Conservation (phyloP, 2,113 vertebrate genomes). For the Chaetodon auriga region DNA sequence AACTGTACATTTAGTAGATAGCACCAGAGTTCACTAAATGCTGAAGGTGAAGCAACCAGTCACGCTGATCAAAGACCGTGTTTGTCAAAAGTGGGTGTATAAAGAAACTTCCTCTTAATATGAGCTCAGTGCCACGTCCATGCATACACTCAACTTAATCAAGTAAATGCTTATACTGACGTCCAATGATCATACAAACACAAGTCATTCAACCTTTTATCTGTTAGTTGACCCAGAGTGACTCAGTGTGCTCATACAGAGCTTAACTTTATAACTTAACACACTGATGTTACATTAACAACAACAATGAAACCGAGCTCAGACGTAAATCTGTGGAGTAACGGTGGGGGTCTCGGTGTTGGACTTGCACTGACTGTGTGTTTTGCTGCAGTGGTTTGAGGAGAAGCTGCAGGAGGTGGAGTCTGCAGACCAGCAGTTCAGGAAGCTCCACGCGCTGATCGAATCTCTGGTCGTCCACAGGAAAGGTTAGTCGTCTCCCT, state of each 20-base stretch:
- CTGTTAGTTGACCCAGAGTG: background rate
- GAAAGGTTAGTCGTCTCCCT: slow-evolving; percentile 85
- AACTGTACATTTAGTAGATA: background rate
- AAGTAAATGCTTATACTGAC: background rate
- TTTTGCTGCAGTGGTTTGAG: slow-evolving; percentile 93
- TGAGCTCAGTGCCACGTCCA: background rate
- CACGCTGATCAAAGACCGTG: background rate
- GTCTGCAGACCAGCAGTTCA: slow-evolving; percentile 92
- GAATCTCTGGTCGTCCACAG: slow-evolving; percentile 93
- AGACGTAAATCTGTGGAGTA: background rate
- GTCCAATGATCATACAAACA: background rate
- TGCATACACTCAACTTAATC: background rate
- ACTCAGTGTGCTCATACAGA: background rate
- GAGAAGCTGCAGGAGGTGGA: slow-evolving; percentile 99
- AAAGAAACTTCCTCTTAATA: background rate
- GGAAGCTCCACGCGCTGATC: slow-evolving; percentile 91
- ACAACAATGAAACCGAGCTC: background rate
- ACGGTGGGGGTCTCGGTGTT: background rate
- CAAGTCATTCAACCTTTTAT: too few relatives aligned
- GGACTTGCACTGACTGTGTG: background rate
- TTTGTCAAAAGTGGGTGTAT: background rate
- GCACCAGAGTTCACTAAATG: background rate
- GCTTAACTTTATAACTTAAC: background rate
- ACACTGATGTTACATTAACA: background rate
- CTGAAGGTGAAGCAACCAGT: background rate